These are phyloP conservation scores for Pemphigus obesinymphae DNA, from an alignment of 1,140 invertebrate species.

Conservation along the genomic window DNA sequence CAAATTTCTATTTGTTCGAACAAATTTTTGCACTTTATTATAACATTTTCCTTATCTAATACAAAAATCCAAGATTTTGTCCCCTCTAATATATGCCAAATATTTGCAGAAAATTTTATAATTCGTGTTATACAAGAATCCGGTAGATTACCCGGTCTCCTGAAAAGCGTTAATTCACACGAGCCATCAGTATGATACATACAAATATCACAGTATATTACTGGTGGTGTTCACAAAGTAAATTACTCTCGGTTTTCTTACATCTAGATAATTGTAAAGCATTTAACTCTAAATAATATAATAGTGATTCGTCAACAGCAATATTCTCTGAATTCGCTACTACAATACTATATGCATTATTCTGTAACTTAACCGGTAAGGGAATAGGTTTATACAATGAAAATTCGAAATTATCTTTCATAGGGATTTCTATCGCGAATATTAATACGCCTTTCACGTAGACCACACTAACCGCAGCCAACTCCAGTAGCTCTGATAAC, in stretches of 20 bases:
- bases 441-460: background rate
- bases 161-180: background rate
- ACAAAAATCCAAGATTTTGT: background rate
- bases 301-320: background rate
- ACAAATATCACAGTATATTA: too few species aligned
- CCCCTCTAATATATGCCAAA: background rate
- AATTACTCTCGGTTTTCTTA: background rate
- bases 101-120: background rate
- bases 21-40: too few species aligned
- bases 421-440: background rate
- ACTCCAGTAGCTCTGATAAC: background rate
- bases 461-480: background rate
- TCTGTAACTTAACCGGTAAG: background rate
- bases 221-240: background rate
- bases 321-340: background rate
- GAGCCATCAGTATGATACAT: background rate
- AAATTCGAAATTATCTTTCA: background rate
- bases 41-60: too few species aligned
- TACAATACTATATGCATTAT: background rate
- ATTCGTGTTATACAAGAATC: background rate
- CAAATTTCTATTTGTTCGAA: too few species aligned
- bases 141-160: background rate
- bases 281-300: background rate
- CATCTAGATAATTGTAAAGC: background rate
- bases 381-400: background rate